A percentile compares a stretch with the other conserved stretches of the same genome.
phyloP scores from a whole-genome alignment of 1,140 invertebrate genomes.

The Drosophila sturtevanti region DNA sequence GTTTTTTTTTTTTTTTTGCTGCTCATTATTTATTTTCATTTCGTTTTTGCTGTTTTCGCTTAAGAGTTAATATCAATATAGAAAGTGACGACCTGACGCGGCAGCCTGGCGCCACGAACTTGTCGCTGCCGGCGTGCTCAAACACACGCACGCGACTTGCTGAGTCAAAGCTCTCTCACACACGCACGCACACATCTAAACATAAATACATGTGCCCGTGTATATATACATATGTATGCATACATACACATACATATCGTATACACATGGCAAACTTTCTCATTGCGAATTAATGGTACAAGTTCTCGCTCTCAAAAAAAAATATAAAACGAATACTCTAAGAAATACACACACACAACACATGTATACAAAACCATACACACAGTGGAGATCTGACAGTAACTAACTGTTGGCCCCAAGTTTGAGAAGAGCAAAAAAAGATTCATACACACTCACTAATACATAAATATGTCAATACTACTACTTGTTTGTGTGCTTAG shows the following conservation, averaged over 20 bases:
- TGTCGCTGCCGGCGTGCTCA: constrained; percentile 52
- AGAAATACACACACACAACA: constrained; percentile 6
- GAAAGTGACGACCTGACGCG: constrained; percentile 80
- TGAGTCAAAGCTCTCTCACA: constrained; percentile 28
- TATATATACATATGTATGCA: constrained; percentile 5
- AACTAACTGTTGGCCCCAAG: not conserved
- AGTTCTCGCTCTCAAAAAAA: constrained; percentile 20
- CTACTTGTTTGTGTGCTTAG: not conserved
- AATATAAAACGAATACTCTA: not conserved
- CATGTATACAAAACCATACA: too few relatives aligned
- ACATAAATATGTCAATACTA: not conserved
- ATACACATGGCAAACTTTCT: constrained; percentile 1
- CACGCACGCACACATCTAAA: not conserved
- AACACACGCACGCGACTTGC: constrained; percentile 60
- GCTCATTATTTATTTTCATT: constrained; percentile 79
- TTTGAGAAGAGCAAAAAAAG: not conserved
- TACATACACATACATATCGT: not conserved
- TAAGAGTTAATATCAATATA: constrained; percentile 82
- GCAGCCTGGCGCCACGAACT: constrained; percentile 73
- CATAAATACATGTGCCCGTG: not conserved
- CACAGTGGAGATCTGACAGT: not conserved
- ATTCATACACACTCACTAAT: not conserved
- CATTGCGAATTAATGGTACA: constrained; percentile 21
- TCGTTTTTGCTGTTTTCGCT: constrained; percentile 80
- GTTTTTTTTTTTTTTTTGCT: constrained; percentile 72